Base-by-base conservation (phyloP, 2,113 vertebrate species). In the Marmota flaviventris region DNA sequence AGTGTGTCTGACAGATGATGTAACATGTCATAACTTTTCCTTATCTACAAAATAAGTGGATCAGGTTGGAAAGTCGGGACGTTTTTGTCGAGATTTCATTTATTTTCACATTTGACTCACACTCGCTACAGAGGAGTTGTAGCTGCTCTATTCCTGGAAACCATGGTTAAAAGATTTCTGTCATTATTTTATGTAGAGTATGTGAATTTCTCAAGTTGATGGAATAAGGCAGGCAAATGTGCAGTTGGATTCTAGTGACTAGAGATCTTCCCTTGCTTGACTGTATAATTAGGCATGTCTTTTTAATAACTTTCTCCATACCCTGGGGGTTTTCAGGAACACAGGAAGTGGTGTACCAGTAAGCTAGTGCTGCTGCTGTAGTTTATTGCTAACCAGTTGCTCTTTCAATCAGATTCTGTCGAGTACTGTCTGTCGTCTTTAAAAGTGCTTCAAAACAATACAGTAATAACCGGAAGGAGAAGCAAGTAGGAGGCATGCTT, bases 391-490 rank as follows among this genome's bases (percentile, higher is more conserved):
- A 79, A 72, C n/a, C 24, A 83, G 53, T 76, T 87, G 81, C 20
- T 93, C 73, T 45, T 76, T 29, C 45, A 94, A 69, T 96, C 85
- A 95, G 65, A 89, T 77, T 93, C 94, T 86, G n/a, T 86, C 56
- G 70, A 75, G n/a, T 89, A 45, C 32, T 69, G 53, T 70, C 29
- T 70, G 34, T 76, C 72, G 34, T 95, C 24, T 82, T 88, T 73
- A 92, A 92, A 96, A 92, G 24, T 86, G 77, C 37, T 95, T 93
- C 29, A 82, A 78, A 85, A 85, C 70, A 63, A 75, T 42, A 18
- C 25, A 73, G 8, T 78, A 85, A 16, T 75, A 90, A 78, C 67
- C 16, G 5, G 42, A 83, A 39, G 37, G 61, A 87, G 17, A 91
- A 91, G 11, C 2, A 89, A 75, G 37, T 42, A 65, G 29, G 72